These are phyloP conservation scores for Merops nubicus DNA, from an alignment of 2,113 vertebrate genomes.

Conservation along the genomic window DNA sequence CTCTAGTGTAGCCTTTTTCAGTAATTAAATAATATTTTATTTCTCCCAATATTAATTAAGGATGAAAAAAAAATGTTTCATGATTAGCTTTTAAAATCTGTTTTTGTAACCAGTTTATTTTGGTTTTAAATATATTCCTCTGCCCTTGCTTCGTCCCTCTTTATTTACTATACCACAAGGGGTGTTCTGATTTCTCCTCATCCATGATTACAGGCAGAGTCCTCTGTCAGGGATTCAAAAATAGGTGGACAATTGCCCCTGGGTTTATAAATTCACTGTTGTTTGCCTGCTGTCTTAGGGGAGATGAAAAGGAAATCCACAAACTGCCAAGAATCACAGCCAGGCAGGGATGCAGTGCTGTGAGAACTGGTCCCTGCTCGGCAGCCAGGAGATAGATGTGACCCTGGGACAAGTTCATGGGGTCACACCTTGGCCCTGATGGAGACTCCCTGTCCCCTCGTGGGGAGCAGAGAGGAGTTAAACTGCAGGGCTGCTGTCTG, in stretches of 20 bases:
- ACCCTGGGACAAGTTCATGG: not conserved
- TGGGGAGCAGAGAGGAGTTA: not conserved
- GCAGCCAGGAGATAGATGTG: not conserved
- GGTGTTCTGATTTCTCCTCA: constrained; percentile 34
- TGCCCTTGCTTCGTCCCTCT: not conserved
- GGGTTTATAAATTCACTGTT: not conserved
- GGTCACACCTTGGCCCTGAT: not conserved
- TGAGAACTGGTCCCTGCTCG: not conserved
- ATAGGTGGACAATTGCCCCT: not conserved
- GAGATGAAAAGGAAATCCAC: not conserved
- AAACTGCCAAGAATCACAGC: constrained; percentile 37
- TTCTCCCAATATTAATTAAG: not conserved
- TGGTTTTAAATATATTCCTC: not conserved
- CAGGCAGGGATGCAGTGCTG: not conserved
- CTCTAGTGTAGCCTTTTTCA: not conserved
- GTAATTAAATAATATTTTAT: constrained; percentile 10
- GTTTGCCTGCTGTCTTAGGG: not conserved
- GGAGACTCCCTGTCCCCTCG: not conserved
- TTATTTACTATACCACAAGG: constrained; percentile 9
- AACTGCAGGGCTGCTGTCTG: not conserved
- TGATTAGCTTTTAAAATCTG: not conserved
- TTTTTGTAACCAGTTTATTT: constrained; percentile 1
- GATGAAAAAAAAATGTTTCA: not conserved
- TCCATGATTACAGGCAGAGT: not conserved
- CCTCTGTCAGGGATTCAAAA: constrained; percentile 19